Conservation (phyloP, 2,797 vertebrate species). For the Zalophus californianus region DNA sequence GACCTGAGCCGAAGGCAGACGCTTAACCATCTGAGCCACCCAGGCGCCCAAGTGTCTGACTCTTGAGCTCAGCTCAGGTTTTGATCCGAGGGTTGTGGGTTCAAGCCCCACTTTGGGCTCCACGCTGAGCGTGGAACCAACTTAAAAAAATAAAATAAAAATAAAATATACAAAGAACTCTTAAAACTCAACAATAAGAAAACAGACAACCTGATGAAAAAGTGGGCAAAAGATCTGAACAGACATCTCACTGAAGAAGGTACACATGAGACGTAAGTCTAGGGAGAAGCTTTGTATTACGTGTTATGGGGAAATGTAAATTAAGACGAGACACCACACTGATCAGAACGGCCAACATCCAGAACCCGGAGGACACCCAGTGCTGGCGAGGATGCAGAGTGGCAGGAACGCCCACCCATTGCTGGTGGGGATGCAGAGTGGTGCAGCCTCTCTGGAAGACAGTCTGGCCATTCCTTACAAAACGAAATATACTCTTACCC, state of each 20-base stretch:
- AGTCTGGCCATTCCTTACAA: neutral
- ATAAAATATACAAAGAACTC: neutral
- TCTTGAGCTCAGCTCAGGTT: neutral
- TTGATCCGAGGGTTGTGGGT: neutral
- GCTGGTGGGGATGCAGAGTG: neutral
- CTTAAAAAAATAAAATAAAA: too few species aligned
- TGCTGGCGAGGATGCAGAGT: accelerated
- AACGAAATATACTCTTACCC: accelerated
- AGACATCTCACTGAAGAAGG: neutral
- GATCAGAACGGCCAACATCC: neutral
- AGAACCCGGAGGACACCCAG: neutral
- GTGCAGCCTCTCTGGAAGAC: neutral
- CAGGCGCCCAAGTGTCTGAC: too few species aligned
- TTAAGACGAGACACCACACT: neutral
- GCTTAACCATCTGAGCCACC: too few species aligned
- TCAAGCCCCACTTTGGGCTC: neutral
- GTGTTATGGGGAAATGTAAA: neutral
- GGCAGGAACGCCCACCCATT: neutral
- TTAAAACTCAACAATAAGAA: neutral
- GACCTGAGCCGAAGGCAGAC: too few species aligned
- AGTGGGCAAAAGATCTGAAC: neutral
- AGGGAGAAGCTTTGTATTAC: accelerated
- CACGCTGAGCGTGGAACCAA: neutral
- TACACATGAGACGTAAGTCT: neutral
- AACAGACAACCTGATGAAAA: neutral